Evolutionary conservation across 2,888 invertebrate species (phyloP), one percentile per base, ranked within the genome.

Genomic region (Choristoneura rosaceana): DNA sequence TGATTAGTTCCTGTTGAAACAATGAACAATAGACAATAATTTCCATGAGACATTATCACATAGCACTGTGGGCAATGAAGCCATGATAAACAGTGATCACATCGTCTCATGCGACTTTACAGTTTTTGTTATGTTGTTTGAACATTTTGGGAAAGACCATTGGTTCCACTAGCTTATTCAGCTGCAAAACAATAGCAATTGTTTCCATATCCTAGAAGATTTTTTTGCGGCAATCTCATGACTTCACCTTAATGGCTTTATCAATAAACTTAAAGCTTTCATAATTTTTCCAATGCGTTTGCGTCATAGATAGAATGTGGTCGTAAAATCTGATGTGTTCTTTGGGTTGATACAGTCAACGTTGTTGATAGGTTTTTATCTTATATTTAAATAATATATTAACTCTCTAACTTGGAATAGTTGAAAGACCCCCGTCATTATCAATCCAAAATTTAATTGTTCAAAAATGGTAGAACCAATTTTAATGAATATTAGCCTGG

Each of bases 1-100:
- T 50, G 25, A 45, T 63, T 60, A 55, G 79, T 79, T 74, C 69
- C 65, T 61, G 45, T 47, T 17, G 52, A 47, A 80, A 89, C 86
- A 87, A 87, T 87, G 82, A 85, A 89, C 90, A 91, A 91, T 91
- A 80, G 87, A 76, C 80, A 84, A 87, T 89, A 74, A 82, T 79
- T 76, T 79, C 79, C 83, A 89, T 90, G 86, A 87, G 79, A 79
- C 76, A 73, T 73, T 74, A 74, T 65, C 71, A 60, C 68, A 63
- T 50, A 58, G 47, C 33, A 15, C 33, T 47, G 63, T 65, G 15
- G 50, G 41, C 4, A 58, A 43, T 65, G 41, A 52, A 52, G 9
- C 52, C 15, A n/a, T 52, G 52, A 52, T 34, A 59, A 33, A 52
- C 17, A 17, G 52, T 1, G 55, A 55, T 12, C 55, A 17, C 25